Percentiles rank a stretch among this genome's conserved stretches.
These are phyloP conservation scores for Coecobrya sp. DNA, from an alignment of 2,888 invertebrate genomes.

Conservation along the genomic window DNA sequence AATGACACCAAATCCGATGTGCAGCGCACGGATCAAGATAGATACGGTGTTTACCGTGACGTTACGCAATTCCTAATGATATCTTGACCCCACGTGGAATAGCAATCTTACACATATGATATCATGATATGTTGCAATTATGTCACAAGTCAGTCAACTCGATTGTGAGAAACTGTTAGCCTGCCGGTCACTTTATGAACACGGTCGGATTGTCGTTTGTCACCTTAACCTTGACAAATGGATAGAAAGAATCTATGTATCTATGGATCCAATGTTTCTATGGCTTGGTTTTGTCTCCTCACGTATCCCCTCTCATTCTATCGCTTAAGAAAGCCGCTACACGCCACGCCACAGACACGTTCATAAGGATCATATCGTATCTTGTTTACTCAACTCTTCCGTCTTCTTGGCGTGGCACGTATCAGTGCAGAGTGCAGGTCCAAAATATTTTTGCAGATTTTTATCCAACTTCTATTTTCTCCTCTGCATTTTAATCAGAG, in stretches of 20 bases:
- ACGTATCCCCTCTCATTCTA: too few species aligned
- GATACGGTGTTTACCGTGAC: background rate
- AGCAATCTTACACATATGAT: background rate
- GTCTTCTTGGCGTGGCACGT: background rate
- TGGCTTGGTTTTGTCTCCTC: background rate
- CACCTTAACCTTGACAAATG: too few species aligned
- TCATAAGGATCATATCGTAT: too few species aligned
- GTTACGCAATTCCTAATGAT: constrained; percentile 18
- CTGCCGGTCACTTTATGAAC: background rate
- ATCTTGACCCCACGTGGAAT: constrained; percentile 24
- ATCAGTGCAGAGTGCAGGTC: background rate
- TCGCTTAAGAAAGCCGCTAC: too few species aligned
- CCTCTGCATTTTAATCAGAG: constrained; percentile 29
- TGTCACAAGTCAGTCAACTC: background rate
- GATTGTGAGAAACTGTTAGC: background rate
- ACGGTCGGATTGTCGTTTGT: background rate
- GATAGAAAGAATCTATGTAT: too few species aligned
- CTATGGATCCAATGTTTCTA: background rate
- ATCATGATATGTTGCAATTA: constrained; percentile 9
- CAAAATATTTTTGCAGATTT: constrained; percentile 47
- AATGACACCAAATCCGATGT: background rate
- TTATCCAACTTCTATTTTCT: background rate
- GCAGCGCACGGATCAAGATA: constrained; percentile 1
- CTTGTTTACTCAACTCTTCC: background rate
- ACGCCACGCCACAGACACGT: too few species aligned